A percentile compares a stretch with the other conserved stretches of the same genome.
Evolutionary conservation across 2,113 vertebrate species (phyloP).

Genomic region (Picathartes gymnocephalus): DNA sequence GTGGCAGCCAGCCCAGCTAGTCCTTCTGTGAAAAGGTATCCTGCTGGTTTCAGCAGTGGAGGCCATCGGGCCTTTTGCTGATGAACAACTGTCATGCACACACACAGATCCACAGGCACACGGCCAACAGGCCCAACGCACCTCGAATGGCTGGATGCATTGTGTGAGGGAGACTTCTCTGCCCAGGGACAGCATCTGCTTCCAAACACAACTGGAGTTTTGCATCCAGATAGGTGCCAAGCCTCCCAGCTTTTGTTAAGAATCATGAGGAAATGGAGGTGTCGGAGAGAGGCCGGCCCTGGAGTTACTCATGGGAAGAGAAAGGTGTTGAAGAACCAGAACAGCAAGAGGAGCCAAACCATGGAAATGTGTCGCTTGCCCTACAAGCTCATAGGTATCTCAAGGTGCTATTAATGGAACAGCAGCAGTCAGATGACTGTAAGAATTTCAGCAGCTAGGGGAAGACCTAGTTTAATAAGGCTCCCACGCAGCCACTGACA

Average conservation of each 20-base stretch:
- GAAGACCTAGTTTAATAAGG: not conserved
- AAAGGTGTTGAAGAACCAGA: slow-evolving; percentile 43
- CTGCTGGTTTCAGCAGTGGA: slow-evolving; percentile 23
- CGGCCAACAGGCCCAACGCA: not conserved
- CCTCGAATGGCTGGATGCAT: rapidly evolving
- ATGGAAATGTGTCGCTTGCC: not conserved
- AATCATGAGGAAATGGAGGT: not conserved
- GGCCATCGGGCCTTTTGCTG: not conserved
- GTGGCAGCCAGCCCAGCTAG: slow-evolving; percentile 44
- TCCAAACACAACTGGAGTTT: not conserved
- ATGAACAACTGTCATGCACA: not conserved
- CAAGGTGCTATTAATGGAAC: slow-evolving; percentile 8
- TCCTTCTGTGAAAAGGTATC: not conserved
- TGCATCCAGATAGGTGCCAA: not conserved
- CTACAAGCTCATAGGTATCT: not conserved
- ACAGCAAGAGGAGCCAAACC: slow-evolving; percentile 29
- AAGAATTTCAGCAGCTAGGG: not conserved
- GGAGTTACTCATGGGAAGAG: not conserved
- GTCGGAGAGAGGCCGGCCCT: not conserved
- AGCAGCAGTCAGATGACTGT: not conserved
- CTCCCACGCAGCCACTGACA: not conserved
- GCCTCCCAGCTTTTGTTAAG: not conserved
- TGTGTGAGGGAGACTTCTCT: not conserved
- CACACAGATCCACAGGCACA: not conserved
- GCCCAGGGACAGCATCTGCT: not conserved